Evolutionary conservation across 2,797 vertebrate species (phyloP).

Genomic region (Hemibagrus guttatus): DNA sequence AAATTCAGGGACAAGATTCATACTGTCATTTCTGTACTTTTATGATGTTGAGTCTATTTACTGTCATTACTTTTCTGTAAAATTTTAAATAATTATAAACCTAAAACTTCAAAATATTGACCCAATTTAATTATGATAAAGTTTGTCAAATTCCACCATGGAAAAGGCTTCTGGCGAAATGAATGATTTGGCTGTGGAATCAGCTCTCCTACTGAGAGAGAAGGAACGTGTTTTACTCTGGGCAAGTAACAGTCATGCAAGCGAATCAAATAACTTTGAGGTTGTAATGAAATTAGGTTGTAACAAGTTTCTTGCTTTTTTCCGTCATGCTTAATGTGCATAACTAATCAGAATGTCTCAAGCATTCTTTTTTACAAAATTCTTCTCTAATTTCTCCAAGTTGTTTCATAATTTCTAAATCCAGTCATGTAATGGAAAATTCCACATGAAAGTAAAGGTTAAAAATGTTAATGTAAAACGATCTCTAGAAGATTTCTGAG

Average conservation of each 20-base stretch:
- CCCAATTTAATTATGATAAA: neutral
- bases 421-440: neutral
- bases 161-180: constrained; percentile 7
- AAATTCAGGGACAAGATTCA: neutral
- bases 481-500: neutral
- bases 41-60: neutral
- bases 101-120: neutral
- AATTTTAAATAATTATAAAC: neutral
- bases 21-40: neutral
- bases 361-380: neutral
- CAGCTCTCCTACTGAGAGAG: constrained; percentile 1
- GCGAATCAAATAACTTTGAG: neutral
- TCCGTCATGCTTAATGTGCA: neutral
- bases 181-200: constrained; percentile 14
- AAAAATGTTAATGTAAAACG: neutral
- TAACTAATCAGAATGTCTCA: neutral
- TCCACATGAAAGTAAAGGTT: neutral
- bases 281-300: neutral
- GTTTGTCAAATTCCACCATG: neutral
- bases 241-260: constrained; percentile 1
- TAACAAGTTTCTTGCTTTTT: constrained; percentile 7
- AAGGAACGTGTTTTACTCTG: constrained; percentile 5
- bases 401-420: neutral
- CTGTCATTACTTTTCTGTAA: neutral
- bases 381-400: neutral